These are phyloP conservation scores for Ptychobarbus kaznakovi DNA, from an alignment of 2,797 vertebrate species.

Conservation along the genomic window DNA sequence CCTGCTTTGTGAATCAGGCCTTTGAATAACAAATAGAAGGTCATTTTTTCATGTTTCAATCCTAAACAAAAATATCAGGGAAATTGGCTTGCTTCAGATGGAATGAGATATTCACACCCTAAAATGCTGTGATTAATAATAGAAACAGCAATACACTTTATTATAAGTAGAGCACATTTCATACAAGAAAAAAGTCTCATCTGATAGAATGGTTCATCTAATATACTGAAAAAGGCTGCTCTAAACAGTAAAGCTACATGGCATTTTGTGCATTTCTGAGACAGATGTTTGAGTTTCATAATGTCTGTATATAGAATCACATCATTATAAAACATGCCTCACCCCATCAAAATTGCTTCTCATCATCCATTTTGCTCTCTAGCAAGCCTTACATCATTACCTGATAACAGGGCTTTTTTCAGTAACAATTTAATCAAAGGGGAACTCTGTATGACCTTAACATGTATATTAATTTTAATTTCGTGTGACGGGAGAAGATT, in stretches of 20 bases:
- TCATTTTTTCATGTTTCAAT: slow-evolving; percentile 42
- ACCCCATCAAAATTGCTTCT: slow-evolving; percentile 8
- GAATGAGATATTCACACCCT: not conserved
- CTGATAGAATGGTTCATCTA: not conserved
- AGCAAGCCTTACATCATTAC: slow-evolving; percentile 24
- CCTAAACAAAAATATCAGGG: slow-evolving; percentile 57
- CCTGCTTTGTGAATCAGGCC: slow-evolving; percentile 48
- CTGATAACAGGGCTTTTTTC: not conserved
- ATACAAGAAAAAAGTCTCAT: not conserved
- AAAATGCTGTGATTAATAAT: not conserved
- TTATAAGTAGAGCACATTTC: not conserved
- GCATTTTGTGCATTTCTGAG: slow-evolving; percentile 18
- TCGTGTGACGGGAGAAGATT: not conserved
- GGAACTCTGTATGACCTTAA: not conserved
- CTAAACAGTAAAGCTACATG: not conserved
- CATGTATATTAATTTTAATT: slow-evolving; percentile 15
- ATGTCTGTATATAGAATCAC: not conserved
- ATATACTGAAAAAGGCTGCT: not conserved
- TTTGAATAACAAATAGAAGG: slow-evolving; percentile 61
- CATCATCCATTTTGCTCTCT: not conserved
- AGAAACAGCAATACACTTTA: not conserved
- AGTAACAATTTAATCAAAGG: not conserved
- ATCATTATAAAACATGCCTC: slow-evolving; percentile 31
- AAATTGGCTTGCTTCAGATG: slow-evolving; percentile 15
- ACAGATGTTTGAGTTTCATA: slow-evolving; percentile 33